Conservation (phyloP, 2,888 invertebrate genomes). For the Sarcophaga rosellei region DNA sequence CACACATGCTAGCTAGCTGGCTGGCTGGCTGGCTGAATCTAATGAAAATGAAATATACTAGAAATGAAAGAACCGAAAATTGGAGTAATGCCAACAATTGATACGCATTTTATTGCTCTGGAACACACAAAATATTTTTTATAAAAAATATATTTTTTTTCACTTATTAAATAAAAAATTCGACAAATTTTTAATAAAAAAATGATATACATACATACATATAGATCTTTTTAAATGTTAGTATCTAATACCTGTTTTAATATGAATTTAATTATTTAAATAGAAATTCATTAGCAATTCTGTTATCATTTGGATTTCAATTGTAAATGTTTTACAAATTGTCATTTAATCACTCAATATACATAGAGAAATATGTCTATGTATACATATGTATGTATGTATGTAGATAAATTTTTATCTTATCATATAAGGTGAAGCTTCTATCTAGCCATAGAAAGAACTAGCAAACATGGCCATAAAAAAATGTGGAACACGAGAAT, state of each 20-base stretch:
- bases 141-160: neutral
- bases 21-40: neutral
- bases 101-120: conserved; percentile 4
- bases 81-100: conserved; percentile 23
- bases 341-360: conserved; percentile 18
- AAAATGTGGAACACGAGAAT: neutral
- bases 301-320: conserved; percentile 23
- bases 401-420: conserved; percentile 32
- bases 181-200: neutral
- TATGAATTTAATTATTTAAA: conserved; percentile 7
- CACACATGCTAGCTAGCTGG: neutral
- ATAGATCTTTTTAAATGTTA: too few relatives aligned
- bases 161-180: neutral
- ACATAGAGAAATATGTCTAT: conserved; percentile 5
- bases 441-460: neutral
- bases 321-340: conserved; percentile 33
- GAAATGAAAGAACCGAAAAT: neutral
- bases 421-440: conserved; percentile 9
- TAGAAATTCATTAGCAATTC: neutral
- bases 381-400: too few relatives aligned
- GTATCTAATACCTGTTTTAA: neutral
- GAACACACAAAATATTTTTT: neutral
- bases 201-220: too few relatives aligned
- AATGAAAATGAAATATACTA: neutral
- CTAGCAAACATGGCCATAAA: neutral